Evolutionary conservation across 1,140 invertebrate species (phyloP), one percentile per base, ranked within the genome.

Genomic region (Octopus bimaculoides): DNA sequence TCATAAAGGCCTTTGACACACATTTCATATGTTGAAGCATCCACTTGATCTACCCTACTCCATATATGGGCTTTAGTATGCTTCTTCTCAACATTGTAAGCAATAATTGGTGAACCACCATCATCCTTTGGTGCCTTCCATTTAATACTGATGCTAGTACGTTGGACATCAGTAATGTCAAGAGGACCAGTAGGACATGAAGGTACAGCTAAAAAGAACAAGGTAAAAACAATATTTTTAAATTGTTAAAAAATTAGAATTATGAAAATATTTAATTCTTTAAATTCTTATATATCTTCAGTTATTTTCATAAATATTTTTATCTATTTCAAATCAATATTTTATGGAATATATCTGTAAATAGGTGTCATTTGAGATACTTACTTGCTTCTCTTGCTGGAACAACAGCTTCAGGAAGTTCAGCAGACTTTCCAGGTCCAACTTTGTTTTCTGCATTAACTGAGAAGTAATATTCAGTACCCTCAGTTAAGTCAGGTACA

Each of bases 361-460:
- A 41, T 3, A 41, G 26, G 26, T 41, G 26, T 41, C 26, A 41
- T 41, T 41, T 41, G 26, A 41, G 26, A 41, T 26, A 75, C 88
- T 89, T 89, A 93, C 92, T 96, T 90, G 96, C 98, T 79, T 97
- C 96, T 84, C 96, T 95, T 87, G 97, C 98, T 0, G 97, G 96
- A 87, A 94, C 95, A 81, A 98, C 94, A 86, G 96, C 95, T 12
- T 98, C 91, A 17, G 96, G 95, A 9, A 95, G 98, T 41, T 93
- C 90, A 80, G 94, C 94, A 1, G 97, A 97, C 89, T 98, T 96
- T 79, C 97, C 95, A 81, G 93, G 95, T 41, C 98, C 98, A 86
- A 98, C 98, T 75, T 98, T 96, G 90, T 99, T 99, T 52, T 96
- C 96, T 17, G 98, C 98, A 92, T 96, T 95, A 5, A 99, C 94